These are phyloP conservation scores for Falco peregrinus DNA, from an alignment of 2,797 vertebrate genomes.

Conservation along the genomic window DNA sequence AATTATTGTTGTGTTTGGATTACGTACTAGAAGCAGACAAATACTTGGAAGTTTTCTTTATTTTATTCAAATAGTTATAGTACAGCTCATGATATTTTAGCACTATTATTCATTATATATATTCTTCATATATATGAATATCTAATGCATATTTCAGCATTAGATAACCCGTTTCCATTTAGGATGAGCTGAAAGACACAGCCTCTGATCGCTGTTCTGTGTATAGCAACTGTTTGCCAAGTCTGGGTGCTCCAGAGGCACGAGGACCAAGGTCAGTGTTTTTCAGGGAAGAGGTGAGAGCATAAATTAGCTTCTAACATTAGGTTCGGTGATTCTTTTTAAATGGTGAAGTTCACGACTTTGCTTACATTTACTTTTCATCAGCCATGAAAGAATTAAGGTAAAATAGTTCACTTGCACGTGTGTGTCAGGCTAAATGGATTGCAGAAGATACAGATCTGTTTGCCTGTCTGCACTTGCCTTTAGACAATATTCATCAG, in stretches of 20 bases:
- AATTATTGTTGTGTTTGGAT: background rate
- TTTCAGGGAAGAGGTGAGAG: conserved; percentile 51
- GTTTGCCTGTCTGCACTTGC: conserved; percentile 80
- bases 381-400: conserved; percentile 78
- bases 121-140: too few relatives aligned
- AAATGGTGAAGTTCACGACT: conserved; percentile 64
- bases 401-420: conserved; percentile 60
- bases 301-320: conserved; percentile 63
- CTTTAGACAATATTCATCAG: conserved; percentile 84
- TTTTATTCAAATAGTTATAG: background rate
- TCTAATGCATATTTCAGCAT: background rate
- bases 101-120: background rate
- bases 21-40: background rate
- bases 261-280: conserved; percentile 45
- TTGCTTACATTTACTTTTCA: conserved; percentile 70
- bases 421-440: conserved; percentile 79
- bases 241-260: conserved; percentile 21
- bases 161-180: conserved; percentile 45
- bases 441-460: conserved; percentile 85
- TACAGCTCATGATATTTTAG: background rate
- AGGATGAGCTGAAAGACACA: conserved; percentile 46
- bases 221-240: conserved; percentile 49
- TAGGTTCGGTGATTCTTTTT: conserved; percentile 63
- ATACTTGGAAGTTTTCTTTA: background rate
- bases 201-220: conserved; percentile 56